Evolutionary conservation across 2,113 vertebrate species (phyloP).

Genomic region (Sialia sialis): DNA sequence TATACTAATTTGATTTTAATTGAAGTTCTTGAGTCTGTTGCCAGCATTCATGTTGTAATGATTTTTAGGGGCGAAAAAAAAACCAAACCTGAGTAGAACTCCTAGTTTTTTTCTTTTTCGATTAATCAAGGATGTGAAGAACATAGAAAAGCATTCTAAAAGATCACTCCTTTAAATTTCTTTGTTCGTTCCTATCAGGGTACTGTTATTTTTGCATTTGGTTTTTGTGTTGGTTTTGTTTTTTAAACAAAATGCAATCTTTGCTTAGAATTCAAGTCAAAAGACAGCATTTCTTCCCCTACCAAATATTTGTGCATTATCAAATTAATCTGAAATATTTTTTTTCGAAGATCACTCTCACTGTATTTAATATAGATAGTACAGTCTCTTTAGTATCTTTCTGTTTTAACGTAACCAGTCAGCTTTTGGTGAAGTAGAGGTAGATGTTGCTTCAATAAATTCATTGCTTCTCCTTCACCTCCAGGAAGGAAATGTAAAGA

Average conservation of each 20-base stretch:
- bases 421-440: not conserved
- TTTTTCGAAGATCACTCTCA: not conserved
- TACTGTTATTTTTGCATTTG: not conserved
- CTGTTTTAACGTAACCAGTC: not conserved
- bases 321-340: not conserved
- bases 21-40: not conserved
- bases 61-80: not conserved
- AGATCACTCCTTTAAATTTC: not conserved
- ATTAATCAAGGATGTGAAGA: not conserved
- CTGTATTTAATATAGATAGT: not conserved
- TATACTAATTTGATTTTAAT: not conserved
- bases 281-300: not conserved
- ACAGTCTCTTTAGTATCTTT: not conserved
- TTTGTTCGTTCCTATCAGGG: not conserved
- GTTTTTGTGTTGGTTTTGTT: not conserved
- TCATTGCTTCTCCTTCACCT: not conserved
- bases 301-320: not conserved
- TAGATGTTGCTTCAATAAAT: not conserved
- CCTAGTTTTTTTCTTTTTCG: not conserved
- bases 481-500: not conserved
- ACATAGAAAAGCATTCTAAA: not conserved
- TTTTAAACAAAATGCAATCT: not conserved
- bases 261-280: not conserved
- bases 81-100: not conserved
- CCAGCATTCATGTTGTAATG: not conserved